Evolutionary conservation across 2,888 invertebrate genomes (phyloP).

Genomic region (Drosophila diplacantha): DNA sequence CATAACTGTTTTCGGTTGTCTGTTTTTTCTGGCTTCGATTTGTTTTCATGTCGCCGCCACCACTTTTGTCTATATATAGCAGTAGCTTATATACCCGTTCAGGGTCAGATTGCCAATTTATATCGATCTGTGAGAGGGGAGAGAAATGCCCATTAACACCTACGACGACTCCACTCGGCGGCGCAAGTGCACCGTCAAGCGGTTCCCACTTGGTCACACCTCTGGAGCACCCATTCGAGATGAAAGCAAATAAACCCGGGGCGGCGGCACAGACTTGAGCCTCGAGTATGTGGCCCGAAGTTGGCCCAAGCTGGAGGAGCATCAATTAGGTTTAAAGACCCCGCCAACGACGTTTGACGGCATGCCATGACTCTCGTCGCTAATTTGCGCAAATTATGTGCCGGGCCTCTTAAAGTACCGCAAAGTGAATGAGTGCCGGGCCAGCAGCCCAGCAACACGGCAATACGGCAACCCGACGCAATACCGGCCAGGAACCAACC

Average conservation of each 20-base stretch:
- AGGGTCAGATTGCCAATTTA: slow-evolving; percentile 72
- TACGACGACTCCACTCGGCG: slow-evolving; percentile 11
- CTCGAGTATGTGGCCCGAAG: slow-evolving; percentile 38
- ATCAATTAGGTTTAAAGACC: slow-evolving; percentile 70
- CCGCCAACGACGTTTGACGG: slow-evolving; percentile 38
- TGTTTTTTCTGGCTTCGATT: slow-evolving; percentile 33
- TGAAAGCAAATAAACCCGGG: slow-evolving; percentile 40
- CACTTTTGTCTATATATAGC: background rate
- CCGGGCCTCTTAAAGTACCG: slow-evolving; percentile 68
- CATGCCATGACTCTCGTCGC: slow-evolving; percentile 58
- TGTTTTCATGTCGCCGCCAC: slow-evolving; percentile 37
- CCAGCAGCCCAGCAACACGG: slow-evolving; percentile 28
- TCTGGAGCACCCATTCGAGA: slow-evolving; percentile 40
- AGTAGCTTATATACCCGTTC: slow-evolving; percentile 30
- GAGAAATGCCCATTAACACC: slow-evolving; percentile 15
- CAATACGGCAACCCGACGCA: slow-evolving; percentile 6
- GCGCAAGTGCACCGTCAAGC: slow-evolving; percentile 32
- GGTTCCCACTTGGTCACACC: slow-evolving; percentile 43
- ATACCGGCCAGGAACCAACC: slow-evolving; percentile 42
- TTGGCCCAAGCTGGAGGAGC: slow-evolving; percentile 37
- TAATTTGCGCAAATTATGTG: slow-evolving; percentile 72
- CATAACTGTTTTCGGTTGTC: slow-evolving; percentile 56
- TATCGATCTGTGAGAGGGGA: slow-evolving; percentile 56
- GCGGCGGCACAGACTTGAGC: slow-evolving; percentile 22
- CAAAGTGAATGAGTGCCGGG: slow-evolving; percentile 57